Base-by-base conservation (phyloP, 1,140 invertebrate genomes). In the Eurosta solidaginis region DNA sequence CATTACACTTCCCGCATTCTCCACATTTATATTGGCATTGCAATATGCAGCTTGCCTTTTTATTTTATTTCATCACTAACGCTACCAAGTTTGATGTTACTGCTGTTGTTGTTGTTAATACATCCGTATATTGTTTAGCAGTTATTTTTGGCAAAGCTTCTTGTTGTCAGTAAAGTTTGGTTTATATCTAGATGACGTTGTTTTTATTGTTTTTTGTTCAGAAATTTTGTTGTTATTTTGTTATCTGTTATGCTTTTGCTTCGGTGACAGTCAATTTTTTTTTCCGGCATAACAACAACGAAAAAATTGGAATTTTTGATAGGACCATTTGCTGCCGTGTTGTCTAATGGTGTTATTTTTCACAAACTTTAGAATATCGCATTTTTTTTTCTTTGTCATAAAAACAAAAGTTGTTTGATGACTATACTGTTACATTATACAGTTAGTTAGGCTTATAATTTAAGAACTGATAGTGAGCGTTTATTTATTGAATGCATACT, bases 211-310 rank as follows among this genome's bases (percentile, higher is more conserved):
- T 78, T 74, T 22, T 68, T 63, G 12, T 50, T 50, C 17, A 3
- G 29, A 17, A 5, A 9, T 40, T 3, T 76, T 49, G 9, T 63
- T 76, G 42, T 29, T 63, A 6, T 42, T 74, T 78, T 78, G 44
- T 52, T 73, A 12, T 54, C 63, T 36, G 27, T 25, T 73, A 7
- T 78, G 20, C 27, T 68, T 77, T 14, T 36, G 33, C 45, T 73
- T 78, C 74, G 42, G 45, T 74, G 78, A 76, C 49, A 59, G 52
- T 68, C 52, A 44, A 68, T 78, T 44, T 59, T 78, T 78, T 25
- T 78, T 40, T 44, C 7, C 44, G 74, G 17, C 75, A 47, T 0
- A 40, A 29, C 0, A 20, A 20, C 14, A 12, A 20, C n/a, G 40
- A 68, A 25, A 20, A 68, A 68, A 68, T 14, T 47, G 45, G 45